phyloP scores from a whole-genome alignment of 2,113 vertebrate species.

The Tauraco erythrolophus region DNA sequence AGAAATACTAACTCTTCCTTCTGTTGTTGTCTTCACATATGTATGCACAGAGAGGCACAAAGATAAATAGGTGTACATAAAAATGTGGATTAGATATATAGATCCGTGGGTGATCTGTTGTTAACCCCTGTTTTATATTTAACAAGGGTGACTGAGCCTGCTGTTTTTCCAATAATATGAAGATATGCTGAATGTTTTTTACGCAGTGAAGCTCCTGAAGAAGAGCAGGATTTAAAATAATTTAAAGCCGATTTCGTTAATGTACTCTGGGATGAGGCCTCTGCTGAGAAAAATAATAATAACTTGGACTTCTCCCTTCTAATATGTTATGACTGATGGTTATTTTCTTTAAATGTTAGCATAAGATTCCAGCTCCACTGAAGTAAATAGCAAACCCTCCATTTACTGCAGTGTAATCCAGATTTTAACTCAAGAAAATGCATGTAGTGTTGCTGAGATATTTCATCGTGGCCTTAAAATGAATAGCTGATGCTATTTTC shows the following conservation, averaged over 20 bases:
- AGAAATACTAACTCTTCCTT: not conserved
- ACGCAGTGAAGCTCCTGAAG: not conserved
- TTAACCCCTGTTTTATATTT: not conserved
- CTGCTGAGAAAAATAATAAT: not conserved
- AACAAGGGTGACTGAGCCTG: not conserved
- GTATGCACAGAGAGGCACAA: not conserved
- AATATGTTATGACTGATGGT: not conserved
- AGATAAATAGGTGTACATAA: slow-evolving; percentile 27
- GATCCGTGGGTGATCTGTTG: not conserved
- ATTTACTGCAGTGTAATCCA: not conserved
- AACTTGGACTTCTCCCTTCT: not conserved
- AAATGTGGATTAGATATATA: slow-evolving; percentile 40
- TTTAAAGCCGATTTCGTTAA: not conserved
- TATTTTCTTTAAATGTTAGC: not conserved
- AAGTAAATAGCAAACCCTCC: not conserved
- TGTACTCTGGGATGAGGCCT: not conserved
- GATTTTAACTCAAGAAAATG: not conserved
- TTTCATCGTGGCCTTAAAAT: not conserved
- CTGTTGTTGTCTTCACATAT: not conserved
- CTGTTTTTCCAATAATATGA: not conserved
- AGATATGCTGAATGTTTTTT: not conserved
- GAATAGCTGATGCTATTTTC: not conserved
- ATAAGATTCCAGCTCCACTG: not conserved
- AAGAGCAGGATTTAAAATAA: not conserved
- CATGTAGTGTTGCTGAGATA: not conserved